Conservation (phyloP, 1,140 invertebrate species). For the Drosophila persimilis region DNA sequence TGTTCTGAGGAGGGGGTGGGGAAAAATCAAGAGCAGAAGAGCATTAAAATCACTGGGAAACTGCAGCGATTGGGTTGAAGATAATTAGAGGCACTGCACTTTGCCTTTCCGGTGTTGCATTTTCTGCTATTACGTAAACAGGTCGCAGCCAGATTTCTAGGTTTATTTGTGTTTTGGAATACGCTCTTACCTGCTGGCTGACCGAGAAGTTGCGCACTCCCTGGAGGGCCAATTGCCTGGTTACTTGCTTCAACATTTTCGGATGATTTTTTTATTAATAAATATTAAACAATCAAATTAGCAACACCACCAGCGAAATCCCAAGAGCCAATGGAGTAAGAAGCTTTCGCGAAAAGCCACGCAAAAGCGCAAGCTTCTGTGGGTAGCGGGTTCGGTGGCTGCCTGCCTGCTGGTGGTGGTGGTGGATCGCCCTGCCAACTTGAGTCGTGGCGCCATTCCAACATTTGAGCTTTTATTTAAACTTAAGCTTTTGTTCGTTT, state of each 20-base stretch:
- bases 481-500: constrained; percentile 37
- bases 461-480: constrained; percentile 35
- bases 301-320: constrained; percentile 62
- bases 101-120: constrained; percentile 16
- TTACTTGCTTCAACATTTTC: constrained; percentile 82
- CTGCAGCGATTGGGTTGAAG: not conserved
- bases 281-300: constrained; percentile 57
- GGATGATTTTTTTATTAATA: constrained; percentile 45
- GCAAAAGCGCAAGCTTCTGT: not conserved
- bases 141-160: constrained; percentile 8
- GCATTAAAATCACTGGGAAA: not conserved
- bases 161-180: constrained; percentile 6
- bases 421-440: constrained; percentile 6
- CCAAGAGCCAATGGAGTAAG: constrained; percentile 54
- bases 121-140: constrained; percentile 67
- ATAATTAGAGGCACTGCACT: not conserved
- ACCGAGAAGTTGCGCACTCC: constrained; percentile 77
- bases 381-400: no score
- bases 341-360: constrained; percentile 26
- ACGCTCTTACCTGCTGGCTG: constrained; percentile 69
- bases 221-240: constrained; percentile 80
- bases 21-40: not conserved
- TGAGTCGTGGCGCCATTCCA: constrained; percentile 19
- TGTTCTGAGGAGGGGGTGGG: constrained; percentile 53
- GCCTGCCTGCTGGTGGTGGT: no score